These are phyloP conservation scores for Labroides dimidiatus DNA, from an alignment of 2,797 vertebrate genomes.

Conservation along the genomic window DNA sequence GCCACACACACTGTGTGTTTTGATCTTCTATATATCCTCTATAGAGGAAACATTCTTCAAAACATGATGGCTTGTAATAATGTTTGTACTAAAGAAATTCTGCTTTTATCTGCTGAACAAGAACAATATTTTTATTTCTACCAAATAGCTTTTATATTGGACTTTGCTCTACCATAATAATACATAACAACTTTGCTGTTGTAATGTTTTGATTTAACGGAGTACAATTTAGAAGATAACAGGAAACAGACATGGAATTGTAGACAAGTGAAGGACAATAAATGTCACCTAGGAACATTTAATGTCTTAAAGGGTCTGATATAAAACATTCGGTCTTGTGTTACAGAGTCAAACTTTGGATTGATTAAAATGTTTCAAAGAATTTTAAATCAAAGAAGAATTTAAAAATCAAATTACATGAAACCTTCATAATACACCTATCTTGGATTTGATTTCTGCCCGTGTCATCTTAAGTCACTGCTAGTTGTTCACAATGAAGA, in stretches of 20 bases:
- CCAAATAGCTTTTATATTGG: neutral
- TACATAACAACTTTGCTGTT: neutral
- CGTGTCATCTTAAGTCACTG: neutral
- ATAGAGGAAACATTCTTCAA: conserved; percentile 17
- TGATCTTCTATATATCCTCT: conserved; percentile 23
- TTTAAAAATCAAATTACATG: too few species aligned
- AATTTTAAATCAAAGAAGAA: too few species aligned
- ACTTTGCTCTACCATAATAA: neutral
- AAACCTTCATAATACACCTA: neutral
- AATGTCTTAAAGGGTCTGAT: neutral
- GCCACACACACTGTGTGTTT: conserved; percentile 11
- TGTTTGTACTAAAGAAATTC: conserved; percentile 8
- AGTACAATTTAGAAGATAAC: conserved; percentile 2
- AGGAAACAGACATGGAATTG: neutral
- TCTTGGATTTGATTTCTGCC: neutral
- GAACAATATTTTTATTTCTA: neutral
- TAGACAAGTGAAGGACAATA: conserved; percentile 7
- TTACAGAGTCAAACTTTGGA: too few species aligned
- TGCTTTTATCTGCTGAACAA: conserved; percentile 6
- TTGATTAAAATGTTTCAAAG: too few species aligned
- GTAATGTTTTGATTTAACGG: neutral
- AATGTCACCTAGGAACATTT: conserved; percentile 18
- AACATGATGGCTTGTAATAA: conserved; percentile 20
- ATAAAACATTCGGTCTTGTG: too few species aligned
- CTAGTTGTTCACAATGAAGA: neutral